Conservation (phyloP, 2,888 invertebrate species). For the Asteroscopus sphinx region DNA sequence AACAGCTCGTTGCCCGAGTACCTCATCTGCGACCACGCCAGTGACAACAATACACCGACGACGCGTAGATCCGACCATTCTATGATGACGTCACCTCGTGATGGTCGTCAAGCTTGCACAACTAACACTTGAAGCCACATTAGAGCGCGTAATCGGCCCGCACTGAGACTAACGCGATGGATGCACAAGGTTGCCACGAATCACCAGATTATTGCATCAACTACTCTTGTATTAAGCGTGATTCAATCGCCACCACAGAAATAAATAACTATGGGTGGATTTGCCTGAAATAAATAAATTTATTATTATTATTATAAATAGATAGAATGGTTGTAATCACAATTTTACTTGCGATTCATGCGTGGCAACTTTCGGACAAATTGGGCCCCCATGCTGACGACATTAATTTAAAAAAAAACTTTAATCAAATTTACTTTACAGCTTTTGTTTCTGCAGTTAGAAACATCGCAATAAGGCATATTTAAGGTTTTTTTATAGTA, state of each 20-base stretch:
- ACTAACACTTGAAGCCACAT: constrained; percentile 25
- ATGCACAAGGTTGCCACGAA: constrained; percentile 21
- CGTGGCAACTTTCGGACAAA: too few species aligned
- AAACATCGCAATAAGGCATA: too few species aligned
- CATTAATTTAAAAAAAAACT: too few species aligned
- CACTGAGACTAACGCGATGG: constrained; percentile 18
- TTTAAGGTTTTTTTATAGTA: too few species aligned
- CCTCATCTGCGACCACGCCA: background rate
- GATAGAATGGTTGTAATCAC: too few species aligned
- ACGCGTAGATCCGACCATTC: background rate
- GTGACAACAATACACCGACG: constrained; percentile 10
- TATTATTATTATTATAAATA: too few species aligned
- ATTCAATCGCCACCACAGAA: background rate
- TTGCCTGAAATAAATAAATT: too few species aligned
- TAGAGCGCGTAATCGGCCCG: constrained; percentile 15
- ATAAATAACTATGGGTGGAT: too few species aligned
- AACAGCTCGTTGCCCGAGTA: background rate
- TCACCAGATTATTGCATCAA: constrained; percentile 5
- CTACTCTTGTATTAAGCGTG: background rate
- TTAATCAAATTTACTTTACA: too few species aligned
- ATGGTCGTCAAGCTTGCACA: constrained; percentile 26
- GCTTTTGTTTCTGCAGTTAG: too few species aligned
- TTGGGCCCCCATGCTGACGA: too few species aligned
- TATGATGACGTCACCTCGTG: constrained; percentile 19
- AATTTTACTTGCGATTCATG: too few species aligned